Percentiles rank a stretch among this genome's conserved stretches.
phyloP scores from a whole-genome alignment of 2,888 invertebrate species.

The Eledona agricola region DNA sequence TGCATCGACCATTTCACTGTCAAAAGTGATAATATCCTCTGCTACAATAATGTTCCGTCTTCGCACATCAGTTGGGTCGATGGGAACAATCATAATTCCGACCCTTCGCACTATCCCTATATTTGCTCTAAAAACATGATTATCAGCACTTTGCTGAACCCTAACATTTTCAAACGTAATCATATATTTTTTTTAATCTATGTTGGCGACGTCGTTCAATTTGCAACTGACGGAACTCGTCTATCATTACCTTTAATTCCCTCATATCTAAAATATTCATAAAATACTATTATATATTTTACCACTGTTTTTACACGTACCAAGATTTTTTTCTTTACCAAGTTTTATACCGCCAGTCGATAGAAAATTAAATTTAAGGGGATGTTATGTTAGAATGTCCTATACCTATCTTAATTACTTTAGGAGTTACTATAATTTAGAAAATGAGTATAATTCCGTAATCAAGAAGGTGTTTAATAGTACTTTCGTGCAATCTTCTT shows the following conservation, averaged over 20 bases:
- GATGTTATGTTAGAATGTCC: no score
- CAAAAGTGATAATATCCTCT: constrained; percentile 9
- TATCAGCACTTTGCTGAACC: constrained; percentile 11
- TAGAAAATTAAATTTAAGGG: no score
- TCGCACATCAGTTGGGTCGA: constrained; percentile 7
- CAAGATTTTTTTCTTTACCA: constrained; percentile 7
- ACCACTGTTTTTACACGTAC: constrained; percentile 8
- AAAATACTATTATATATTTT: constrained; percentile 10
- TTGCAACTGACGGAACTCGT: constrained; percentile 12
- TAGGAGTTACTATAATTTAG: no score
- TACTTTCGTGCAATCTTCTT: no score
- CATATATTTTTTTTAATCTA: constrained; percentile 7
- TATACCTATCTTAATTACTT: no score
- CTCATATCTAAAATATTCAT: constrained; percentile 6
- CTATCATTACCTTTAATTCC: constrained; percentile 13
- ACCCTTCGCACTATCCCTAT: constrained; percentile 6
- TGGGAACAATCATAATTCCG: constrained; percentile 10
- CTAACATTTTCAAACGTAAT: constrained; percentile 7
- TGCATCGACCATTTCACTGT: constrained; percentile 10
- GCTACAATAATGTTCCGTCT: constrained; percentile 11
- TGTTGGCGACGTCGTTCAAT: constrained; percentile 10
- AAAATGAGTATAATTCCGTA: no score
- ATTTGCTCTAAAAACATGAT: constrained; percentile 14
- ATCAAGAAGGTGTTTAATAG: no score
- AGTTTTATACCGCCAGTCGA: no score